Evolutionary conservation across 1,140 invertebrate species (phyloP), one percentile per base, ranked within the genome.

Genomic region (Caenorhabditis brenneri): DNA sequence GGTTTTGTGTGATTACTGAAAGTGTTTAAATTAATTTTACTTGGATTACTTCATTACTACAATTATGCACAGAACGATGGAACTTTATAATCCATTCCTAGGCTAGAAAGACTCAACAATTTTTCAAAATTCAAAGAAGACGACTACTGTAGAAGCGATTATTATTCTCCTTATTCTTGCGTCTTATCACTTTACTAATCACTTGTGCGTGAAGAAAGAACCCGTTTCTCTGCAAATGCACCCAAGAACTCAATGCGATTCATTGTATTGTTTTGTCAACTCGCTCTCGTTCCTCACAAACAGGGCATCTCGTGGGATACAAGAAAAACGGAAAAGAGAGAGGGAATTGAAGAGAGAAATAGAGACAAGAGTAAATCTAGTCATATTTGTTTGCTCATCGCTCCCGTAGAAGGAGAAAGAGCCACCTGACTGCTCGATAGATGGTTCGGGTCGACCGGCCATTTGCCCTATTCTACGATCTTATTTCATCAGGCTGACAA

Each of bases 211-310:
- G 42, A 42, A 74, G 9, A 42, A 46, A 31, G 36, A 1, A 46
- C 33, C 24, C 65, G 6, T 74, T 24, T n/a, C 49, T 51, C 19
- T 55, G 10, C 24, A 55, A 55, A 55, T 55, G 53, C 53, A 55
- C 36, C 58, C 16, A 36, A 36, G 19, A 36, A 5, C 39, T 42
- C 39, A 5, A 36, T 12, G 5, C 6, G 24, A n/a, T 31, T n/a
- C n/a, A n/a, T n/a, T n/a, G n/a, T 74, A 74, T 74, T 74, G 65
- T 74, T 74, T 74, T 74, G 65, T 74, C 65, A 74, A 74, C 65
- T 74, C 42, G n/a, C 65, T 74, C 29, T 65, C 58, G 42, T 10
- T 27, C 53, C 65, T 33, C 12, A 46, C 65, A 42, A 74, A 74
- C 65, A 74, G 22, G 58, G 24, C 16, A 7, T 1, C 53, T n/a